Evolutionary conservation across 2,888 invertebrate species (phyloP).

Genomic region (Drosophila prostipennis): DNA sequence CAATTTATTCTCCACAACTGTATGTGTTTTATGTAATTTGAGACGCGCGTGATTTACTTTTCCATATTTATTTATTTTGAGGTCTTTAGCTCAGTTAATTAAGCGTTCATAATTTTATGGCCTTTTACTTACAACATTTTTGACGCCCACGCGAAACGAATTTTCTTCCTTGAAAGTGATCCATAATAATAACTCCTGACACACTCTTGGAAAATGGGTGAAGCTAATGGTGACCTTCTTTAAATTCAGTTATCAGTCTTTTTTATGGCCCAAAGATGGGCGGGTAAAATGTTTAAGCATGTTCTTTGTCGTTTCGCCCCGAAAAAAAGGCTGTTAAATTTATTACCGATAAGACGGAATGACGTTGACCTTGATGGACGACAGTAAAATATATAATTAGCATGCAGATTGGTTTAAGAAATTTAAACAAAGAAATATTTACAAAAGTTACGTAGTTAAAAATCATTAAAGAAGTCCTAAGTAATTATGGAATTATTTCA

Average conservation of each 20-base stretch:
- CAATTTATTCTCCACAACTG: constrained; percentile 51
- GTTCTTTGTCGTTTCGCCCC: constrained; percentile 32
- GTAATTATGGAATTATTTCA: too few relatives aligned
- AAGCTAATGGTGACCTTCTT: constrained; percentile 5
- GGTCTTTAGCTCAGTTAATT: constrained; percentile 53
- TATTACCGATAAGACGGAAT: constrained; percentile 31
- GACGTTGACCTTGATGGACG: constrained; percentile 24
- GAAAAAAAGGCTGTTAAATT: constrained; percentile 22
- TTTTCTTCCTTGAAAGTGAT: constrained; percentile 28
- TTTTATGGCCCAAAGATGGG: constrained; percentile 19
- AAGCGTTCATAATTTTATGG: constrained; percentile 50
- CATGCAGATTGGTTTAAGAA: constrained; percentile 1
- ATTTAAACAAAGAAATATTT: neutral
- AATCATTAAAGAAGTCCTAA: too few relatives aligned
- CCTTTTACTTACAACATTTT: constrained; percentile 26
- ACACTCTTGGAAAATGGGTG: constrained; percentile 26
- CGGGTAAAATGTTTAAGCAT: neutral
- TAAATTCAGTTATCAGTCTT: constrained; percentile 1
- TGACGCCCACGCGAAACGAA: constrained; percentile 7
- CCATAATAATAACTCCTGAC: constrained; percentile 27
- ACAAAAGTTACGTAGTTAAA: too few relatives aligned
- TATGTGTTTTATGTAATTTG: constrained; percentile 58
- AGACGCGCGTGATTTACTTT: constrained; percentile 41
- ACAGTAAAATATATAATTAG: constrained; percentile 8
- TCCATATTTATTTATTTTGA: constrained; percentile 30